These are phyloP conservation scores for Listrodromus nycthemerus DNA, from an alignment of 2,888 invertebrate genomes.

Conservation along the genomic window DNA sequence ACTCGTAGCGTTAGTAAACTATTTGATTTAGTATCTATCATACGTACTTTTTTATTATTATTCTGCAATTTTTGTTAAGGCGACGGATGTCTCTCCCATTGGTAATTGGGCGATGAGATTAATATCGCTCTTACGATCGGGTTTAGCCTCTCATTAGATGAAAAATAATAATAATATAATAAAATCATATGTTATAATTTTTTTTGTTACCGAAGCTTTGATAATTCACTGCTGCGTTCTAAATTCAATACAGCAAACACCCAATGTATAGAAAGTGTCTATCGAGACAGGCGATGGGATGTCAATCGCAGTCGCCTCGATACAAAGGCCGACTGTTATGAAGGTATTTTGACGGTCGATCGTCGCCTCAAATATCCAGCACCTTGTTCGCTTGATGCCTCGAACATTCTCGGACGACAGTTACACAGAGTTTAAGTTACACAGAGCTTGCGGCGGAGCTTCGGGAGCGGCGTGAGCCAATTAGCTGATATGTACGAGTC, in stretches of 20 bases:
- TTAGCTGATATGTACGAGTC: background rate
- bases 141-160: no score
- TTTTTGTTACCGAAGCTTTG: no score
- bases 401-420: background rate
- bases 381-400: background rate
- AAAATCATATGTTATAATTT: no score
- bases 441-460: background rate
- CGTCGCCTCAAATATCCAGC: conserved; percentile 4
- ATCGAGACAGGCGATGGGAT: background rate
- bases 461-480: background rate
- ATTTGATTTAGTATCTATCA: no score
- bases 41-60: no score
- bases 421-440: background rate
- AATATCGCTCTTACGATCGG: no score
- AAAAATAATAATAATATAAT: no score
- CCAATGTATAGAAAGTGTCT: background rate
- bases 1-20: no score
- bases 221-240: no score
- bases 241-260: background rate
- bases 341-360: background rate
- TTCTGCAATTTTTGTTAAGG: no score
- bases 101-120: no score
- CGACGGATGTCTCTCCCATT: no score
- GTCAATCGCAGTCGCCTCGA: background rate
- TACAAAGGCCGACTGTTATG: background rate